These are phyloP conservation scores for Apomyelois bistriatella DNA, from an alignment of 2,888 invertebrate species.

Conservation along the genomic window DNA sequence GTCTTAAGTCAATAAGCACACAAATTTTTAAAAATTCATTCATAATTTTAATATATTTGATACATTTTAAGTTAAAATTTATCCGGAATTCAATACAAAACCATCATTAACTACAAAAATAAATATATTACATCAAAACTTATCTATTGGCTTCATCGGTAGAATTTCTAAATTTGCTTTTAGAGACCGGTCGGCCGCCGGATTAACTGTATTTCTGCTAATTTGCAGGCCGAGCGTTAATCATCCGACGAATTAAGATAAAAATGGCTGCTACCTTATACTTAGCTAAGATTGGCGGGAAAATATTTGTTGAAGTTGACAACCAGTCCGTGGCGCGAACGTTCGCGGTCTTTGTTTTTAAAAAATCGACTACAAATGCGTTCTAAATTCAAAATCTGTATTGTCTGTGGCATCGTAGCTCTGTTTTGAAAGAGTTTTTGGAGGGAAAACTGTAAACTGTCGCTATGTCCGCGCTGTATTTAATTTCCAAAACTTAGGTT, in stretches of 20 bases:
- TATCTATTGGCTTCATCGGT: not conserved
- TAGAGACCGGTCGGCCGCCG: not conserved
- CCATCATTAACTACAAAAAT: not conserved
- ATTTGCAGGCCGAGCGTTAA: conserved; percentile 2
- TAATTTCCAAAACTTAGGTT: too few relatives aligned
- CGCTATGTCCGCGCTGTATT: too few relatives aligned
- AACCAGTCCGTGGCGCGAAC: not conserved
- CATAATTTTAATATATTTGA: too few relatives aligned
- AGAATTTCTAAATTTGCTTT: conserved; percentile 1
- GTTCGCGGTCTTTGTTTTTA: too few relatives aligned
- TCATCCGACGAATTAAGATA: conserved; percentile 1
- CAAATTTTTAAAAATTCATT: too few relatives aligned
- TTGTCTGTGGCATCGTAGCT: too few relatives aligned
- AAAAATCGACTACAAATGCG: too few relatives aligned
- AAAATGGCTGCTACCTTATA: not conserved
- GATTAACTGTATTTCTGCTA: conserved; percentile 3
- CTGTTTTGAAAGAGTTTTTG: too few relatives aligned
- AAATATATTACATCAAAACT: not conserved
- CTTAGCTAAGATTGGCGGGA: not conserved
- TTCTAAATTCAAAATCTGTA: too few relatives aligned
- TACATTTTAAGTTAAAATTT: not conserved
- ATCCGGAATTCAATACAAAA: not conserved
- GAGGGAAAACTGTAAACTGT: too few relatives aligned
- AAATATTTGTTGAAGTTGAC: not conserved
- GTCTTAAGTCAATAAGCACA: too few relatives aligned